phyloP scores from a whole-genome alignment of 2,113 vertebrate species.

The Platysteira castanea region DNA sequence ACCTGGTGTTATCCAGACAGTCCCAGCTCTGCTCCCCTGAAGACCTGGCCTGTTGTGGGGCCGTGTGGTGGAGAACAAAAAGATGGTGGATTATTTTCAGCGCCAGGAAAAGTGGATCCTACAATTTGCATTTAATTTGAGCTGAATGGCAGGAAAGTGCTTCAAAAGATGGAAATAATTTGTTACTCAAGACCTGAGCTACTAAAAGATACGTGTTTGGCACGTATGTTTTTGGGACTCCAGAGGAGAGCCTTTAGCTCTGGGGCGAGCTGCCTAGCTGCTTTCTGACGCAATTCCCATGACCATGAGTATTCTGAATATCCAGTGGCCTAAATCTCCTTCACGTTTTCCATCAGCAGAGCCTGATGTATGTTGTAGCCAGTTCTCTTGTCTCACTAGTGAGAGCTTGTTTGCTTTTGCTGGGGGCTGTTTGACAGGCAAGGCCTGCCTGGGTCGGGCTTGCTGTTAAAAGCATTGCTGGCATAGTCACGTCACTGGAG shows the following conservation, averaged over 20 bases:
- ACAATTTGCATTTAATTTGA: neutral
- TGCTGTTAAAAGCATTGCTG: slow-evolving; percentile 51
- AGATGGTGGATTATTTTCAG: neutral
- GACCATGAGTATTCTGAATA: neutral
- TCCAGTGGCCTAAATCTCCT: neutral
- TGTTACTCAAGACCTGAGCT: neutral
- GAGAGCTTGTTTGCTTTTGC: slow-evolving; percentile 11
- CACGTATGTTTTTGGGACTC: neutral
- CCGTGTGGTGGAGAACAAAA: neutral
- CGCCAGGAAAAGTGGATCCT: neutral
- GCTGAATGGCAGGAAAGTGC: neutral
- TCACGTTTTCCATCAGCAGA: neutral
- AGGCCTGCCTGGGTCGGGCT: slow-evolving; percentile 4
- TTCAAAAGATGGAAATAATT: neutral
- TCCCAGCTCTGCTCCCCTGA: neutral
- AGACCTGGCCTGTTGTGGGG: neutral
- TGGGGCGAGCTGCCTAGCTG: neutral
- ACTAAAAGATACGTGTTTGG: neutral
- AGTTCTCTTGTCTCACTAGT: neutral
- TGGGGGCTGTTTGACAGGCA: slow-evolving; percentile 24
- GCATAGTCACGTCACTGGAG: slow-evolving; percentile 17
- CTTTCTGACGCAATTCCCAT: neutral
- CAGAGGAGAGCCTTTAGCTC: neutral
- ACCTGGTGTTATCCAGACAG: neutral
- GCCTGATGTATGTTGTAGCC: neutral